Evolutionary conservation across 2,888 invertebrate species (phyloP), one percentile per base, ranked within the genome.

Genomic region (Meganola albula): DNA sequence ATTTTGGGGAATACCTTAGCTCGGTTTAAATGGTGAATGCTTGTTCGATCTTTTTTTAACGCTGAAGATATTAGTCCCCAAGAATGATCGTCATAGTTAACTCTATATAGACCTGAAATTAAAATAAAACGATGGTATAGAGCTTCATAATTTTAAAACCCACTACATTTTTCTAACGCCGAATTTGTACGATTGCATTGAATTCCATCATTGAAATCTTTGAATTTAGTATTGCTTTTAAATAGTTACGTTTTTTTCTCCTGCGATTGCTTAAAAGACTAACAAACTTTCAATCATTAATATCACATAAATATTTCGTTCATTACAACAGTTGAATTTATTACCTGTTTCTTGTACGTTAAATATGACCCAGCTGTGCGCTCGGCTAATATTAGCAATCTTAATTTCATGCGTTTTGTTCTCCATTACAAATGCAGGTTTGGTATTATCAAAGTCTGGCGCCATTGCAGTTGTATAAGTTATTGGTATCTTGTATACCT

Each of bases 1-100:
- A n/a, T n/a, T n/a, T n/a, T n/a, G n/a, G n/a, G n/a, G n/a, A n/a
- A 7, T 48, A 92, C 82, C 75, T 95, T 93, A 1, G 93, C 94
- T 54, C 94, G 85, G 63, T 93, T 93, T 1, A 92, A 58, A 31
- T 88, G 82, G 56, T 91, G 88, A 35, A 94, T 91, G 2, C 57
- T 58, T 29, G 61, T 55, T 16, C 87, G 84, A 10, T 73, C 44
- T 12, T 79, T 73, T 39, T 76, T 74, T 2, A 90, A 59, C 13
- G 80, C 87, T 1, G 62, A 45, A 4, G 70, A 64, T 30, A 91
- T 82, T 2, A 70, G 53, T 1, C 67, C 40, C 90, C 90, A 91
- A 1, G 88, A 75, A 12, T 65, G 56, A 0, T 56, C 49, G 40
- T 91, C 90, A 43, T 93, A 93, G 52, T 90, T 90, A 0, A 92